Conservation (phyloP, 2,113 vertebrate genomes). For the Zapornia atra region DNA sequence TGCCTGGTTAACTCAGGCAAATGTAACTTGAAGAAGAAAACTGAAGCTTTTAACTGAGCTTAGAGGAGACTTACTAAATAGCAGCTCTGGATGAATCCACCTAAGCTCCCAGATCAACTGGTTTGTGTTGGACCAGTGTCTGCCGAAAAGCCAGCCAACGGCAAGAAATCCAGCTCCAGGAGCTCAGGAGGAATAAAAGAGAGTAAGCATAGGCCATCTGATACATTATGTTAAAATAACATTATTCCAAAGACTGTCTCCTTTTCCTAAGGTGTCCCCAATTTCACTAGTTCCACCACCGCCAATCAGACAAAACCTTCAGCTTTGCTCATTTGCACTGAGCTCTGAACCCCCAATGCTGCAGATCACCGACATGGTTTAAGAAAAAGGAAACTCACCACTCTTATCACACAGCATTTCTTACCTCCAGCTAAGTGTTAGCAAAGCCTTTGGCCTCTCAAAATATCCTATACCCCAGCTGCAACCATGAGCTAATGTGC, state of each 20-base stretch:
- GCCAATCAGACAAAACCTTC: not conserved
- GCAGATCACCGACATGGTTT: not conserved
- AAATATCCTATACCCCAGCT: not conserved
- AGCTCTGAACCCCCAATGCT: not conserved
- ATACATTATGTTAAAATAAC: not conserved
- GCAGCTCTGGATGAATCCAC: not conserved
- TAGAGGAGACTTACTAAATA: not conserved
- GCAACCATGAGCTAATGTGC: not conserved
- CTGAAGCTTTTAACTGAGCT: not conserved
- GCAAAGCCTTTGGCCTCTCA: not conserved
- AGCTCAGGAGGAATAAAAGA: not conserved
- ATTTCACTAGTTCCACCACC: not conserved
- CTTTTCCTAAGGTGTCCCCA: not conserved
- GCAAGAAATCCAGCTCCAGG: not conserved
- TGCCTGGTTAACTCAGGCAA: not conserved
- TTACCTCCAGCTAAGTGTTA: not conserved
- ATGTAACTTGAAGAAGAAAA: conserved; percentile 1
- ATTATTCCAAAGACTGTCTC: not conserved
- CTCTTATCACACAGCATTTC: not conserved
- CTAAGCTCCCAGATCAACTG: not conserved
- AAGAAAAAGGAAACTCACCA: not conserved
- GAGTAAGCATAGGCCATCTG: not conserved
- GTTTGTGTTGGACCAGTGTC: not conserved
- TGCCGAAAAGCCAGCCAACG: not conserved
- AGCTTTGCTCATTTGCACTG: not conserved